Evolutionary conservation across 1,140 invertebrate species (phyloP).

Genomic region (Antheraea mylitta): DNA sequence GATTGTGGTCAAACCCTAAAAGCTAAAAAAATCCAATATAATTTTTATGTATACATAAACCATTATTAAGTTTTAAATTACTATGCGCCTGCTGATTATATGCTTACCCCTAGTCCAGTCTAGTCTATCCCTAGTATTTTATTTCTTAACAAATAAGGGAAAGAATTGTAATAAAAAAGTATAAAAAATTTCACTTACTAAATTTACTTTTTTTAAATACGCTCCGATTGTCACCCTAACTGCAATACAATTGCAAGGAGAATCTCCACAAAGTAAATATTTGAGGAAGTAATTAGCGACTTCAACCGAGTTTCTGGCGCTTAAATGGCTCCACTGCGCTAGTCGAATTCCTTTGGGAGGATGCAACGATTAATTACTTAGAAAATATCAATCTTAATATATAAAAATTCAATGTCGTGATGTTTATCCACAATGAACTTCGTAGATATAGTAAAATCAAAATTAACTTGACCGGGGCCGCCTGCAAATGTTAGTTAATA

Average conservation of each 20-base stretch:
- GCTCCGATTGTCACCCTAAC: slow-evolving; percentile 14
- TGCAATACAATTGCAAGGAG: slow-evolving; percentile 32
- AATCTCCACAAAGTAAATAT: slow-evolving; percentile 58
- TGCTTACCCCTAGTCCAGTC: too few species aligned
- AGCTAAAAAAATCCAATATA: too few species aligned
- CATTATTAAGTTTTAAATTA: too few species aligned
- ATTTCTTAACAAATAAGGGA: too few species aligned
- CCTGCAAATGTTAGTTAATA: too few species aligned
- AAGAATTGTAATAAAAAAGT: too few species aligned
- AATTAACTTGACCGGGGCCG: too few species aligned
- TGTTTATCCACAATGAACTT: too few species aligned
- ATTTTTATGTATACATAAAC: not conserved
- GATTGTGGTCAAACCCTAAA: too few species aligned
- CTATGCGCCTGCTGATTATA: too few species aligned
- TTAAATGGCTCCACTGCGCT: slow-evolving; percentile 17
- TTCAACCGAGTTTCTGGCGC: slow-evolving; percentile 24
- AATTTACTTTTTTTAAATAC: not conserved
- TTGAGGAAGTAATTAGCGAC: slow-evolving; percentile 57
- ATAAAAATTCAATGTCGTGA: not conserved
- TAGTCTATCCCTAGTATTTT: too few species aligned
- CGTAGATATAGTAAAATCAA: too few species aligned
- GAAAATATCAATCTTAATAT: slow-evolving; percentile 1
- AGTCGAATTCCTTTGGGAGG: not conserved
- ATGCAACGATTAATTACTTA: not conserved
- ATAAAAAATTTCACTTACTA: not conserved